phyloP scores from a whole-genome alignment of 2,113 vertebrate genomes.

The Carassius auratus region DNA sequence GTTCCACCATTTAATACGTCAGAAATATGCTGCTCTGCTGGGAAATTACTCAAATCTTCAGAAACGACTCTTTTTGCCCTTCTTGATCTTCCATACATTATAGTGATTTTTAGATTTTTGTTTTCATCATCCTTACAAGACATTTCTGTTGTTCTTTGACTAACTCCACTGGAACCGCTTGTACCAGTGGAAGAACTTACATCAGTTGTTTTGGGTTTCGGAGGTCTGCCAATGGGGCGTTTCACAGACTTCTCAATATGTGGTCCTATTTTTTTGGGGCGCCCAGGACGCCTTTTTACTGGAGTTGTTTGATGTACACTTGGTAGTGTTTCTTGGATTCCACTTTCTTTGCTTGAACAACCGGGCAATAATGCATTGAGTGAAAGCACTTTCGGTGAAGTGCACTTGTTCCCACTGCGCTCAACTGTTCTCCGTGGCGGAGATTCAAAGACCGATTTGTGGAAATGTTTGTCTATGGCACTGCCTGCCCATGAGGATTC shows the following conservation, averaged over 20 bases:
- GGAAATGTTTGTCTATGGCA: constrained; percentile 52
- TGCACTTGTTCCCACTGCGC: background rate
- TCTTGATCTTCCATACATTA: constrained; percentile 91
- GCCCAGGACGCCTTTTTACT: constrained; percentile 89
- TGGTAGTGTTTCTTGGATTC: constrained; percentile 37
- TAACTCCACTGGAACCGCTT: constrained; percentile 53
- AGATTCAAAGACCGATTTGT: constrained; percentile 33
- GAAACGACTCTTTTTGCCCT: constrained; percentile 87
- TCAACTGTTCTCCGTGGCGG: constrained; percentile 36
- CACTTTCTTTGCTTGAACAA: background rate
- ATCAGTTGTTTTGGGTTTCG: constrained; percentile 79
- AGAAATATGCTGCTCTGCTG: constrained; percentile 66
- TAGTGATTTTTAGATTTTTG: constrained; percentile 90
- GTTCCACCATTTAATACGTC: constrained; percentile 57
- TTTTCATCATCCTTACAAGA: constrained; percentile 73
- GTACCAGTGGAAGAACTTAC: constrained; percentile 59
- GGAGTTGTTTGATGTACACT: constrained; percentile 66
- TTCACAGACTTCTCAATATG: constrained; percentile 87
- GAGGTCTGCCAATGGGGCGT: constrained; percentile 89
- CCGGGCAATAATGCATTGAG: constrained; percentile 43
- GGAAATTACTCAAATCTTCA: constrained; percentile 76
- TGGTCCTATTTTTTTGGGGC: constrained; percentile 90
- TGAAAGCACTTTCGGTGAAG: background rate
- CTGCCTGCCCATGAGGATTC: constrained; percentile 72
- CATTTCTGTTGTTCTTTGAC: constrained; percentile 55